Base-by-base conservation (phyloP, 2,797 vertebrate genomes). In the Eulemur albifrons region DNA sequence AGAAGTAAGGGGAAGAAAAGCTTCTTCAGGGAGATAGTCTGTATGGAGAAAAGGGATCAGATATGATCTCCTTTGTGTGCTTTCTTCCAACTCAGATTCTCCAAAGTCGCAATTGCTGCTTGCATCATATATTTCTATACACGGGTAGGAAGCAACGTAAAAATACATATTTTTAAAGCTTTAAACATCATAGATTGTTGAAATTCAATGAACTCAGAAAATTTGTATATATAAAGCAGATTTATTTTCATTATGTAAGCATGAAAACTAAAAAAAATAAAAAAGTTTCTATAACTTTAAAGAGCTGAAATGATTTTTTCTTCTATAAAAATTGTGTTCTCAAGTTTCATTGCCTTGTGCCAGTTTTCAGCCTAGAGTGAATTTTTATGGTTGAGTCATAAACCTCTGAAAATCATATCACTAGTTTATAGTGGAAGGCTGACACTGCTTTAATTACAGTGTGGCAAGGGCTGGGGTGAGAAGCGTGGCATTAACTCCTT, bases 361-460 rank as follows among this genome's bases (percentile, higher is more conserved):
- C 79, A 91, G 67, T 98, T 97, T 98, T 93, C 93, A 96, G 88
- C 61, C 43, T 80, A 94, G 90, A 98, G 93, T 93, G 92, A 98
- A 95, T 98, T 97, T 98, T 98, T 97, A 97, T 76, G 32, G 48
- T 97, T 97, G 92, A 93, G 91, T 97, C 4, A 95, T 93, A 98
- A 98, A 97, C 90, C 88, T 94, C 97, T 98, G 90, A 97, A 98
- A 98, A 97, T 96, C 93, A 94, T 90, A 89, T 61, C 92, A 23
- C 54, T 63, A 48, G 79, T 97, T 98, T 96, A 94, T 77, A 88
- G 81, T 69, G 92, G 93, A 97, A 94, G 94, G 77, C 85, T 96
- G 96, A 96, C 88, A 96, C 81, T 45, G 32, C 95, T 93, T 96
- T 97, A 96, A 97, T 98, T 98, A 97, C 76, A 84, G 73, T 65